Conservation (phyloP, 1,140 invertebrate genomes). For the Diuraphis noxia region DNA sequence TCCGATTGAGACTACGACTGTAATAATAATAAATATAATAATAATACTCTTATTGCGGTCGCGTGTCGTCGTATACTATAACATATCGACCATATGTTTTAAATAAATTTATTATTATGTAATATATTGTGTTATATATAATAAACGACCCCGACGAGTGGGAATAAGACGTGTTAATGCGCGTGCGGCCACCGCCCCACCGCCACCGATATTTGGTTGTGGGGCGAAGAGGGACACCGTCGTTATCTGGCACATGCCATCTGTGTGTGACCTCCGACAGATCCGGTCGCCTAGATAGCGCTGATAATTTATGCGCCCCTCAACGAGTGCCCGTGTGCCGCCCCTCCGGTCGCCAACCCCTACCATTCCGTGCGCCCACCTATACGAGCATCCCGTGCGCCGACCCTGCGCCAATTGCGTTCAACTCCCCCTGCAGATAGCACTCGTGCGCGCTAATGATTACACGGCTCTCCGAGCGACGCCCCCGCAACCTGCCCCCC, state of each 20-base stretch:
- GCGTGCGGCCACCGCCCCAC: not conserved
- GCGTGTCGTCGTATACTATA: constrained; percentile 8
- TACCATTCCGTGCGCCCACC: not conserved
- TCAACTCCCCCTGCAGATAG: not conserved
- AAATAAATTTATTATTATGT: not conserved
- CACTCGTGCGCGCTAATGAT: constrained; percentile 30
- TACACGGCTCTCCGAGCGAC: not conserved
- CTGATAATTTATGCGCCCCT: constrained; percentile 39
- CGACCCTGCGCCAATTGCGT: not conserved
- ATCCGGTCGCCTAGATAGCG: constrained; percentile 49
- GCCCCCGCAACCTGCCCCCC: not conserved
- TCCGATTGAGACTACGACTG: not conserved
- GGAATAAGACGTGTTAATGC: constrained; percentile 28
- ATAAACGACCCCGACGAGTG: not conserved
- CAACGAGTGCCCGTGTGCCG: too few relatives aligned
- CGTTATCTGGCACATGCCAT: constrained; percentile 47
- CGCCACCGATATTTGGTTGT: not conserved
- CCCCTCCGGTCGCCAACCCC: not conserved
- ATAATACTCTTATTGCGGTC: not conserved
- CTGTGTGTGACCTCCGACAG: not conserved
- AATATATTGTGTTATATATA: not conserved
- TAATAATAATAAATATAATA: not conserved
- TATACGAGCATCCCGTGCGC: too few relatives aligned
- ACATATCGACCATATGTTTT: not conserved
- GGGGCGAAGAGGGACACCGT: not conserved